Base-by-base conservation (phyloP, 2,113 vertebrate species). In the Saguinus midas region DNA sequence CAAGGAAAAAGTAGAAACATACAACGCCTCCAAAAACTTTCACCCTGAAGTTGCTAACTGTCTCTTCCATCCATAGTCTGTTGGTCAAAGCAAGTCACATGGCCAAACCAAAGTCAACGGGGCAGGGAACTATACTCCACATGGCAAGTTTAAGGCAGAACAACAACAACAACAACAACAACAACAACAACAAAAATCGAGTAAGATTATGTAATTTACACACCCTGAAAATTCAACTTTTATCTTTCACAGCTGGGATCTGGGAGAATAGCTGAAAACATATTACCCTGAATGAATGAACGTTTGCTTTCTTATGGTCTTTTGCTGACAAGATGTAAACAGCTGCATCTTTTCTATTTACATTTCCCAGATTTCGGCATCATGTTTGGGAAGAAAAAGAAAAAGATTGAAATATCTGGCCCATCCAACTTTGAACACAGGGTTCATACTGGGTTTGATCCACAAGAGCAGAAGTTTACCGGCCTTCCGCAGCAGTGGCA, bases 321-420 rank as follows among this genome's bases (percentile, higher is more conserved):
- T 61, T 40, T 88, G 12, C 72, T 52, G 40, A 14, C 20, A 18
- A 78, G 32, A n/a, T 58, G 21, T 83, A 87, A 96, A 83, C 20
- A 37, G 16, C 0, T 73, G 6, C 48, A 43, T 82, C 0, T 97
- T 97, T 98, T 97, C 75, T 95, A 52, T 80, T 68, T 94, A 68
- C 32, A 90, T 97, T 94, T 88, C 96, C 98, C 98, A 99, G 99
- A 98, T 98, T 98, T 99, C 98, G 99, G 98, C 99, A 99, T 98
- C 99, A 99, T 99, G 99, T 99, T 99, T 68, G 99, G 99, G 66
- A 99, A 99, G 98, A 99, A 99, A 99, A 99, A 99, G 99, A 99
- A 99, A 98, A 98, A 99, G 96, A 98, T 99, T 97, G 99, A 99
- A 98, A 99, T 99, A 96, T 99, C 99, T 7, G 99, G 99, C 52